A percentile compares a stretch with the other conserved stretches of the same genome.
Conservation (phyloP, 1,140 invertebrate species). For the Geopemphigus sp. region DNA sequence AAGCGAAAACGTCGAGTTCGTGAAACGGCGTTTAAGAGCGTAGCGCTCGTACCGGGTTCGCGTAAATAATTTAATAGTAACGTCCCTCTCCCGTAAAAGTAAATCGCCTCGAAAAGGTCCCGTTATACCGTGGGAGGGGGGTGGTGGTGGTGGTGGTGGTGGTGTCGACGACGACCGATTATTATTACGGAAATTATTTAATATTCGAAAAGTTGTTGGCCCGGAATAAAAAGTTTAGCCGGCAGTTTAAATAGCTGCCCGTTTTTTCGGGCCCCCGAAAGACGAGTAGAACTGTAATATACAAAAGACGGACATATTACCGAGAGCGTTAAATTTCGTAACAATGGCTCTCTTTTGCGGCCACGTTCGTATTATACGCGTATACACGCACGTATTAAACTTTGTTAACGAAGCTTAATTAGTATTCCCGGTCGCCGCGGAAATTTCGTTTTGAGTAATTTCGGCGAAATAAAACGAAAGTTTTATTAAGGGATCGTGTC, state of each 20-base stretch:
- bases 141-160: no score
- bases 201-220: slow-evolving; percentile 10
- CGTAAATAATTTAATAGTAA: no score
- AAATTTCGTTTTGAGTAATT: slow-evolving; percentile 19
- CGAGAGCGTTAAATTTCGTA: slow-evolving; percentile 23
- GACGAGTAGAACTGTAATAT: neutral
- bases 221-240: slow-evolving; percentile 29
- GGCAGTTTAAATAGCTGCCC: slow-evolving; percentile 1
- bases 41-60: no score
- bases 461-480: neutral
- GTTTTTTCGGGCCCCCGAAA: neutral
- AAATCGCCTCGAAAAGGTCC: no score
- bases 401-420: slow-evolving; percentile 35
- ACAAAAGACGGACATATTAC: slow-evolving; percentile 9
- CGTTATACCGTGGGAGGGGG: no score
- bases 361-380: neutral
- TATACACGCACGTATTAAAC: neutral
- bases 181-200: no score
- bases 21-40: no score
- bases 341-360: slow-evolving; percentile 6
- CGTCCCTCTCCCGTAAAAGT: no score
- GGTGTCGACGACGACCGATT: no score
- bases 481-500: slow-evolving; percentile 3
- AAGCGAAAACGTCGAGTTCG: no score
- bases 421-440: neutral